Conservation (phyloP, 92 coral and sea anemone genomes). For the Scolanthus callimorphus region DNA sequence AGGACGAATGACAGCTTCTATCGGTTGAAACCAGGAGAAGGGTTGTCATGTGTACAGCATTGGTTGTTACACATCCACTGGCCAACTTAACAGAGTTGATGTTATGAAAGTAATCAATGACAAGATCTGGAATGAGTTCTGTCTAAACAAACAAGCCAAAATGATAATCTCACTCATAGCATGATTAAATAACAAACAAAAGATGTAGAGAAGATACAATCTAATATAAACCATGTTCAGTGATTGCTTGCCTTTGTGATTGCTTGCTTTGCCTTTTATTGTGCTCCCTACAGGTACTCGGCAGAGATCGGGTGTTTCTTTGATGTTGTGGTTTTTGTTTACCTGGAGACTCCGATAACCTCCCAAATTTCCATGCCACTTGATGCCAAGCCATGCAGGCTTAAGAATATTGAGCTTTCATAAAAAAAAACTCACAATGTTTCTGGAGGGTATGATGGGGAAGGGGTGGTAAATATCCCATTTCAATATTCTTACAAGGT, state of each 20-base stretch:
- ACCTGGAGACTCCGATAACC: conserved; percentile 48
- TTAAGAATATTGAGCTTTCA: conserved; percentile 54
- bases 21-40: conserved; percentile 10
- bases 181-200: too few species aligned
- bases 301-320: conserved; percentile 31
- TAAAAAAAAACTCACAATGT: too few species aligned
- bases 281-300: conserved; percentile 16
- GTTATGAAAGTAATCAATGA: conserved; percentile 58
- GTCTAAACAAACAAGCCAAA: conserved; percentile 6
- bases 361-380: conserved; percentile 41
- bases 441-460: too few species aligned
- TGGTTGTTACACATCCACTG: conserved; percentile 28
- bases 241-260: too few species aligned
- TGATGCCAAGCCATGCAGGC: conserved; percentile 38
- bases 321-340: conserved; percentile 30
- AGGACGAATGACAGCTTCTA: conserved; percentile 14
- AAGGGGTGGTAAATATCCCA: too few species aligned
- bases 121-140: conserved; percentile 47
- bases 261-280: background rate
- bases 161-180: too few species aligned
- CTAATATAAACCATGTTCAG: too few species aligned
- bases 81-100: conserved; percentile 49
- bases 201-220: too few species aligned
- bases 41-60: conserved; percentile 64
- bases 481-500: too few species aligned